Conservation (phyloP, 2,888 invertebrate genomes). For the Colostygia pectinataria region DNA sequence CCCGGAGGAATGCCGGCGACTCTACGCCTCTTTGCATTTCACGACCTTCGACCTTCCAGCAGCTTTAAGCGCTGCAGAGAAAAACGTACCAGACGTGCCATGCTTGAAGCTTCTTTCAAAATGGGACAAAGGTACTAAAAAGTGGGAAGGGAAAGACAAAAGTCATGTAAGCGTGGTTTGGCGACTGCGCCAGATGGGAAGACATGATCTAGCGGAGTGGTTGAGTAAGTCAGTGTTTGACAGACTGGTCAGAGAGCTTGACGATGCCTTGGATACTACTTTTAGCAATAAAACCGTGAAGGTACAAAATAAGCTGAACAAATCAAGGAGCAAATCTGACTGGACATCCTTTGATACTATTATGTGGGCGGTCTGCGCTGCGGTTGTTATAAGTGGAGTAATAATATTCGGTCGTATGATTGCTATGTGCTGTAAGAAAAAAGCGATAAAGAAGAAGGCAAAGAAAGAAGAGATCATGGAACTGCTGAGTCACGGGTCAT, state of each 20-base stretch:
- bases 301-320: slow-evolving; percentile 32
- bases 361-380: slow-evolving; percentile 40
- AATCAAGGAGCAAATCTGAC: slow-evolving; percentile 34
- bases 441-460: slow-evolving; percentile 29
- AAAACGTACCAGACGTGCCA: slow-evolving; percentile 71
- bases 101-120: slow-evolving; percentile 82
- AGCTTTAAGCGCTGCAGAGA: slow-evolving; percentile 43
- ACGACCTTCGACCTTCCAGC: slow-evolving; percentile 49
- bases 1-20: slow-evolving; percentile 79
- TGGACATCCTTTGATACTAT: slow-evolving; percentile 54
- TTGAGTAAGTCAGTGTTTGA: slow-evolving; percentile 81
- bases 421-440: slow-evolving; percentile 13
- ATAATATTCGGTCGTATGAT: slow-evolving; percentile 30
- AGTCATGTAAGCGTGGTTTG: slow-evolving; percentile 81
- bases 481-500: slow-evolving; percentile 36
- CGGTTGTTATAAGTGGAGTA: slow-evolving; percentile 36
- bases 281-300: slow-evolving; percentile 28
- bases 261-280: slow-evolving; percentile 46
- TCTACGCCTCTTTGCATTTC: slow-evolving; percentile 83
- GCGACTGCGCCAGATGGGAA: slow-evolving; percentile 83
- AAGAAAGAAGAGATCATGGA: slow-evolving; percentile 39
- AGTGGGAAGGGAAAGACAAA: slow-evolving; percentile 78
- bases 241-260: slow-evolving; percentile 76
- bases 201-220: slow-evolving; percentile 84
- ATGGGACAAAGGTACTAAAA: slow-evolving; percentile 75